phyloP scores from a whole-genome alignment of 2,888 invertebrate species.

The Pterostichus madidus region DNA sequence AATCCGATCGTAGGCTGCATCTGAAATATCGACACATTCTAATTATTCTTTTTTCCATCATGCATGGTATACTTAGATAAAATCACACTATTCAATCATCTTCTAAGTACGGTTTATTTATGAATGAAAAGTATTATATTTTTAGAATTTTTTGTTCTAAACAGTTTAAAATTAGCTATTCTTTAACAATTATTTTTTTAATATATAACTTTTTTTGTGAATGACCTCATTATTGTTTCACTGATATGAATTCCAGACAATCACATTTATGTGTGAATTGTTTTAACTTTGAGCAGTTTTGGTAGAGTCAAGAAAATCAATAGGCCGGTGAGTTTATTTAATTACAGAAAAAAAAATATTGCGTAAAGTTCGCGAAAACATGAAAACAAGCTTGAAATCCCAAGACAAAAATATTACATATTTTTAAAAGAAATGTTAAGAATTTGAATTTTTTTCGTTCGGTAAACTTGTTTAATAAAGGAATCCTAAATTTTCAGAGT shows the following conservation, averaged over 20 bases:
- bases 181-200: too few relatives aligned
- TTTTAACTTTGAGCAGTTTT: neutral
- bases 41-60: too few relatives aligned
- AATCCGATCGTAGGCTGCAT: conserved; percentile 94
- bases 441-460: conserved; percentile 55
- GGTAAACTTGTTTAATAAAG: conserved; percentile 43
- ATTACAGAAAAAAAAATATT: conserved; percentile 21
- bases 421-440: conserved; percentile 39
- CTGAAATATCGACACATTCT: conserved; percentile 73
- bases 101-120: too few relatives aligned
- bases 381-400: conserved; percentile 6
- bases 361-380: neutral
- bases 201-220: too few relatives aligned
- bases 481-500: conserved; percentile 44
- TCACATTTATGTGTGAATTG: neutral
- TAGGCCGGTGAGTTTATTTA: conserved; percentile 1
- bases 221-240: too few relatives aligned
- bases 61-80: too few relatives aligned
- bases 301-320: conserved; percentile 4
- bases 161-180: too few relatives aligned
- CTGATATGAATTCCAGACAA: neutral
- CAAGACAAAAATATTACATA: conserved; percentile 40
- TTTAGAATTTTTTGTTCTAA: too few relatives aligned
- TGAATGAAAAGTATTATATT: too few relatives aligned
- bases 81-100: too few relatives aligned